phyloP scores from a whole-genome alignment of 2,888 invertebrate species.

The Nemotelus pantherinus region DNA sequence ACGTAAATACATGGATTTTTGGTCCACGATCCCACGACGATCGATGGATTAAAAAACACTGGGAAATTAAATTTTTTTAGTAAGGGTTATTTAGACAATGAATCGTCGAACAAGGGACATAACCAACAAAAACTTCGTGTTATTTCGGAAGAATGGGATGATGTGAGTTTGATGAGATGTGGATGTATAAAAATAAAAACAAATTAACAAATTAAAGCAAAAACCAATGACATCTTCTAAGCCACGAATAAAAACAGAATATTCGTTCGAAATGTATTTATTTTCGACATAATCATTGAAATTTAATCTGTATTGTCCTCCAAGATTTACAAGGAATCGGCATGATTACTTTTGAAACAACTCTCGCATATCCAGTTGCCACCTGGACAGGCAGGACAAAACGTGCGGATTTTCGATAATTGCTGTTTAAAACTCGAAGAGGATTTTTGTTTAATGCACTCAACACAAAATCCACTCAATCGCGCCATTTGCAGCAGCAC shows the following conservation, averaged over 20 bases:
- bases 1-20: slow-evolving; percentile 39
- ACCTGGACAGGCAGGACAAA: slow-evolving; percentile 61
- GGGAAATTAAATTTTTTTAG: not conserved
- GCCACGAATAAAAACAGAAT: too few relatives aligned
- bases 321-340: too few relatives aligned
- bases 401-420: slow-evolving; percentile 59
- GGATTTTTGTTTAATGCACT: slow-evolving; percentile 58
- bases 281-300: too few relatives aligned
- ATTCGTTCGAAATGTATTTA: too few relatives aligned
- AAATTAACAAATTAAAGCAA: too few relatives aligned
- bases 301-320: too few relatives aligned
- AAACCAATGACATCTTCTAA: too few relatives aligned
- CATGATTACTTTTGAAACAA: slow-evolving; percentile 56
- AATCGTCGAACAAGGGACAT: not conserved
- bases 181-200: too few relatives aligned
- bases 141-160: too few relatives aligned
- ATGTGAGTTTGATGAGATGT: too few relatives aligned
- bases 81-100: not conserved
- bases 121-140: not conserved
- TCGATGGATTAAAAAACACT: not conserved
- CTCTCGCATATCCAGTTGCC: slow-evolving; percentile 62
- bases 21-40: slow-evolving; percentile 13
- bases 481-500: slow-evolving; percentile 59
- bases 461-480: slow-evolving; percentile 61
- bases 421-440: slow-evolving; percentile 48